phyloP scores from a whole-genome alignment of 2,888 invertebrate species.

The Eubasilissa splendida region DNA sequence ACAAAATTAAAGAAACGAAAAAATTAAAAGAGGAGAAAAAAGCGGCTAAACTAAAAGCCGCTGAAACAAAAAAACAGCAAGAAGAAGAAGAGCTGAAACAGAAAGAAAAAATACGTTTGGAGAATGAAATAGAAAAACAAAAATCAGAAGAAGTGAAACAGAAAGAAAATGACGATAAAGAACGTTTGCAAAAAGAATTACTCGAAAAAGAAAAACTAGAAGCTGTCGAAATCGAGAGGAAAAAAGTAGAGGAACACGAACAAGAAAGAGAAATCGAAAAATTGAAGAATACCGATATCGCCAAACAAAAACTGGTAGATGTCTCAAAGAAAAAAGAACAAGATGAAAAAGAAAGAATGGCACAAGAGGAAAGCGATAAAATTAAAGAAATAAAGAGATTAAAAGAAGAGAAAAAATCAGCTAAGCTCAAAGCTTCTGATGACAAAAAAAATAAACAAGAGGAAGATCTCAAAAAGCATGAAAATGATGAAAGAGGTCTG shows the following conservation, averaged over 20 bases:
- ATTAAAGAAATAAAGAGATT: constrained; percentile 52
- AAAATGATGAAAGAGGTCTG: constrained; percentile 52
- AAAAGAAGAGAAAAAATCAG: constrained; percentile 51
- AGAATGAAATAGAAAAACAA: constrained; percentile 52
- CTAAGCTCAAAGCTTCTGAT: constrained; percentile 53
- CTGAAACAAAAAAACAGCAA: constrained; percentile 28
- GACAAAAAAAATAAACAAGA: constrained; percentile 52
- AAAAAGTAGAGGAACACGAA: constrained; percentile 26
- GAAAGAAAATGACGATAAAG: constrained; percentile 46
- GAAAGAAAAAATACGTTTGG: constrained; percentile 22
- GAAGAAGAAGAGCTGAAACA: constrained; percentile 28
- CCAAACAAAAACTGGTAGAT: constrained; percentile 41
- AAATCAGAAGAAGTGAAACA: constrained; percentile 54
- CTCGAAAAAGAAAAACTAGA: not conserved
- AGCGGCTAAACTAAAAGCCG: constrained; percentile 26
- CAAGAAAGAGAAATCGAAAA: constrained; percentile 31
- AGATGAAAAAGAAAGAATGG: constrained; percentile 44
- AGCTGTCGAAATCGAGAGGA: constrained; percentile 46
- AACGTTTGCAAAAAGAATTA: not conserved
- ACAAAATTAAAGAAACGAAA: constrained; percentile 20
- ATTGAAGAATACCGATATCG: constrained; percentile 39
- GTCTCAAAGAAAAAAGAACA: constrained; percentile 47
- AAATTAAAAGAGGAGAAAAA: constrained; percentile 35
- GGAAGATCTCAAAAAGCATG: constrained; percentile 44
- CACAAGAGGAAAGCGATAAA: constrained; percentile 42